A percentile compares a stretch with the other conserved stretches of the same genome.
Conservation (phyloP, 64 coral and sea anemone genomes). For the Astreopora myriophthalma region DNA sequence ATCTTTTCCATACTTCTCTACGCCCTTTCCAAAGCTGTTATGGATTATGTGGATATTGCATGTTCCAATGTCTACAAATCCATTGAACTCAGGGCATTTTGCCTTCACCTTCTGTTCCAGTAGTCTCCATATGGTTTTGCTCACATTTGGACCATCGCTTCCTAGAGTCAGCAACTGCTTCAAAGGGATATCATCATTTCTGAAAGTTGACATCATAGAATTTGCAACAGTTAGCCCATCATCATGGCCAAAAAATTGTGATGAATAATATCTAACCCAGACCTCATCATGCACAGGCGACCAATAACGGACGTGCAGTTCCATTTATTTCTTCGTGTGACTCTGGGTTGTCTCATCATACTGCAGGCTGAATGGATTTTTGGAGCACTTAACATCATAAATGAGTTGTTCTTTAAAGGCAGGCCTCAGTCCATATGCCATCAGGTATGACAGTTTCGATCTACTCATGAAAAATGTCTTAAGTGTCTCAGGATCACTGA, state of each 20-base stretch:
- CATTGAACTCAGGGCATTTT: too few species aligned
- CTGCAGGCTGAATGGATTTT: slow-evolving; percentile 42
- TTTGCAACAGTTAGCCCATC: too few species aligned
- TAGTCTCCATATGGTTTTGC: too few species aligned
- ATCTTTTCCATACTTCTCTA: slow-evolving; percentile 7
- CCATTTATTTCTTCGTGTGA: slow-evolving; percentile 61
- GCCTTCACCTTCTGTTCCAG: too few species aligned
- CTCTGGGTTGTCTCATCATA: slow-evolving; percentile 38
- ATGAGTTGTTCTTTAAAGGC: slow-evolving; percentile 38
- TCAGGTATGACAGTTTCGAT: slow-evolving; percentile 54
- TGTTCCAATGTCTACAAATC: too few species aligned
- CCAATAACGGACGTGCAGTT: slow-evolving; percentile 60
- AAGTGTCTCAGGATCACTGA: slow-evolving; percentile 58
- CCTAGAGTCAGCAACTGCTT: too few species aligned
- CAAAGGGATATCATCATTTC: too few species aligned
- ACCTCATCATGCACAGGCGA: slow-evolving; percentile 66
- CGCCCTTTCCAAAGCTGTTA: slow-evolving; percentile 3
- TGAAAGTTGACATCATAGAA: too few species aligned
- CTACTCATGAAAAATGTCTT: slow-evolving; percentile 75
- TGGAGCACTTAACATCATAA: slow-evolving; percentile 21
- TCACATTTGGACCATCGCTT: too few species aligned
- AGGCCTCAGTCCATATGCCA: slow-evolving; percentile 71
- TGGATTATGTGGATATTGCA: not conserved
- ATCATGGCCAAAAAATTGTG: too few species aligned
- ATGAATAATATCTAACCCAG: too few species aligned